phyloP scores from a whole-genome alignment of 1,140 invertebrate species.

The Harpegnathos saltator region DNA sequence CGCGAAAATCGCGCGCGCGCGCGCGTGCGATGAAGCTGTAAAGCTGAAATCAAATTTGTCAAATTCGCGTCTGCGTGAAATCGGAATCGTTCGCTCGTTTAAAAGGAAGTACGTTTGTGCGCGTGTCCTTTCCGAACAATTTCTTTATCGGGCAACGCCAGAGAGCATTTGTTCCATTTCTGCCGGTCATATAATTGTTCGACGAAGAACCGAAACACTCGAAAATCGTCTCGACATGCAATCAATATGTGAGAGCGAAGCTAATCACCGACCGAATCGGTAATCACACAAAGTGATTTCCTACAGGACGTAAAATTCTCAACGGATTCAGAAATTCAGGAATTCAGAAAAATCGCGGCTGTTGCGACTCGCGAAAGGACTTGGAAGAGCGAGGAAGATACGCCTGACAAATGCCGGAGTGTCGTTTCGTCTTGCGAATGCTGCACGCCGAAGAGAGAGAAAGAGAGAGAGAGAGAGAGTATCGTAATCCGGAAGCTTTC shows the following conservation, averaged over 20 bases:
- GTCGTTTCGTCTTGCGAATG: not conserved
- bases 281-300: too few species aligned
- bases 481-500: not conserved
- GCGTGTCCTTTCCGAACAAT: not conserved
- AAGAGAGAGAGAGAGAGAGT: too few species aligned
- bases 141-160: not conserved
- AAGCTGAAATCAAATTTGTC: constrained; percentile 25
- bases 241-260: not conserved
- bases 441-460: not conserved
- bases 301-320: too few species aligned
- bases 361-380: not conserved
- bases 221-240: not conserved
- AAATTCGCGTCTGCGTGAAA: constrained; percentile 35
- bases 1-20: constrained; percentile 29
- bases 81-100: not conserved
- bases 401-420: not conserved
- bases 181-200: not conserved
- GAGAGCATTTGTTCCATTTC: constrained; percentile 10
- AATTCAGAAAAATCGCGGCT: too few species aligned
- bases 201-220: not conserved
- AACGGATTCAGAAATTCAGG: too few species aligned
- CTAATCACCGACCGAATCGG: too few species aligned
- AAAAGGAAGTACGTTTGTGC: not conserved
- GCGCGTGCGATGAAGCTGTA: not conserved
- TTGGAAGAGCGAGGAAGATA: not conserved